Evolutionary conservation across 2,797 vertebrate genomes (phyloP).

Genomic region (Bovichtus diacanthus): DNA sequence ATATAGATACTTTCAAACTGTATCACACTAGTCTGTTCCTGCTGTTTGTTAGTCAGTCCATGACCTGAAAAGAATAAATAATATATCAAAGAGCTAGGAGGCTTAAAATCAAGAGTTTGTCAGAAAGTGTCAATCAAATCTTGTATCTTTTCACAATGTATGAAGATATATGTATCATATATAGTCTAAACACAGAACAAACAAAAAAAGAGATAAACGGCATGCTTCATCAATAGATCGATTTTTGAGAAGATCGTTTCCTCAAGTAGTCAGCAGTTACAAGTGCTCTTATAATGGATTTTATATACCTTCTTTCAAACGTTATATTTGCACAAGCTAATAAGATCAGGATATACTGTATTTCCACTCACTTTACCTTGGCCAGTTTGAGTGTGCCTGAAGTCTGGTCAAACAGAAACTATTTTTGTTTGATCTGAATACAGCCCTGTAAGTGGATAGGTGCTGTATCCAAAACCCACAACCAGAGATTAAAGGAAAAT

Average conservation of each 20-base stretch:
- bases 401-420: constrained; percentile 49
- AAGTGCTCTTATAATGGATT: not conserved
- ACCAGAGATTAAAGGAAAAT: constrained; percentile 55
- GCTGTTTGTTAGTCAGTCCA: constrained; percentile 47
- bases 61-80: constrained; percentile 39
- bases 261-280: not conserved
- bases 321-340: constrained; percentile 25
- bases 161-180: not conserved
- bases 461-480: constrained; percentile 49
- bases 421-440: constrained; percentile 57
- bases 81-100: constrained; percentile 28
- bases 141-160: not conserved
- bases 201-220: not conserved
- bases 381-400: constrained; percentile 29
- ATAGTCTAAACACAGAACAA: not conserved
- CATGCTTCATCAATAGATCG: not conserved
- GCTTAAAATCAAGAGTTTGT: constrained; percentile 14
- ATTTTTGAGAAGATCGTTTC: not conserved
- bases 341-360: constrained; percentile 20
- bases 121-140: not conserved
- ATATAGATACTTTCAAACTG: constrained; percentile 27
- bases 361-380: constrained; percentile 37
- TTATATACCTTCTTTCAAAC: not conserved
- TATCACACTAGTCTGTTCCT: constrained; percentile 31
- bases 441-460: constrained; percentile 52